A percentile compares a stretch with the other conserved stretches of the same genome.
phyloP scores from a whole-genome alignment of 2,888 invertebrate species.

The Dasypolia templi region DNA sequence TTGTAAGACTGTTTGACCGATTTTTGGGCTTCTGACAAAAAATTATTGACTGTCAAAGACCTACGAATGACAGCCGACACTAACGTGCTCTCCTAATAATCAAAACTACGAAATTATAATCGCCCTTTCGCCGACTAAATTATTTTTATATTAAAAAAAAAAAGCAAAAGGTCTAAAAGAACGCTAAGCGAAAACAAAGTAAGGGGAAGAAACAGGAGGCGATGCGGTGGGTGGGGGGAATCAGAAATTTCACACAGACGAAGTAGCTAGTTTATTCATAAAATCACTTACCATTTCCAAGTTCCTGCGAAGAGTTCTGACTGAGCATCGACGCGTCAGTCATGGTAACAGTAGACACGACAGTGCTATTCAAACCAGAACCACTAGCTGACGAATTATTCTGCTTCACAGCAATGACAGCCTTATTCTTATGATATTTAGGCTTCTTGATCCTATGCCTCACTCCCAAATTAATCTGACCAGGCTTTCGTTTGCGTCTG shows the following conservation, averaged over 20 bases:
- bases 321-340: conserved; percentile 76
- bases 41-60: not conserved
- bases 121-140: too few relatives aligned
- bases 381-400: conserved; percentile 62
- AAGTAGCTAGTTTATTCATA: too few relatives aligned
- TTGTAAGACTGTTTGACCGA: not conserved
- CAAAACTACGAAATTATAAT: too few relatives aligned
- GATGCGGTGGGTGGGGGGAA: too few relatives aligned
- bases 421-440: conserved; percentile 84
- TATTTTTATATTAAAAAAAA: too few relatives aligned
- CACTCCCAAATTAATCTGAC: conserved; percentile 92
- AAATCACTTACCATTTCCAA: conserved; percentile 78
- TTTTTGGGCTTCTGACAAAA: not conserved
- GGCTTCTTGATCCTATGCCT: conserved; percentile 92
- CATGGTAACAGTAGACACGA: conserved; percentile 66
- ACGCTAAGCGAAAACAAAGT: too few relatives aligned
- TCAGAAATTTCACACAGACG: too few relatives aligned
- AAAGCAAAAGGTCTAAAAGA: too few relatives aligned
- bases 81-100: too few relatives aligned
- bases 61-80: not conserved
- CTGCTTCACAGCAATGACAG: conserved; percentile 53
- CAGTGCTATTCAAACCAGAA: conserved; percentile 67
- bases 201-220: too few relatives aligned
- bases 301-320: conserved; percentile 82
- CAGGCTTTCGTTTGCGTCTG: conserved; percentile 82